These are phyloP conservation scores for Drosophila nr. medialis DNA, from an alignment of 2,888 invertebrate genomes.

Conservation along the genomic window DNA sequence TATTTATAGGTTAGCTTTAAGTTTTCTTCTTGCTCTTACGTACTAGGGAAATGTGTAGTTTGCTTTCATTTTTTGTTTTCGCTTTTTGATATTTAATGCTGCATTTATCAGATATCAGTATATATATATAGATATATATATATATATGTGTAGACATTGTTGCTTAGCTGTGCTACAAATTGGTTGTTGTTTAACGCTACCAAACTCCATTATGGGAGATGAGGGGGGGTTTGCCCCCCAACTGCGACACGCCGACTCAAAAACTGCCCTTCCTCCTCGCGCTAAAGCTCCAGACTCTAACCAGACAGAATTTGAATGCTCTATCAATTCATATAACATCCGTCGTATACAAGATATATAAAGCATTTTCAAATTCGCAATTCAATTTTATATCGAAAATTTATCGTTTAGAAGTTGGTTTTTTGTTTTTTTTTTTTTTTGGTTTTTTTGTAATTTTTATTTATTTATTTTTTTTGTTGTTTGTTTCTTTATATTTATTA, in stretches of 20 bases:
- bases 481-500: conserved; percentile 81
- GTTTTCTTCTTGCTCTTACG: conserved; percentile 62
- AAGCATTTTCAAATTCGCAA: conserved; percentile 35
- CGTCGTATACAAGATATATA: conserved; percentile 20
- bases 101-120: conserved; percentile 40
- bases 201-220: conserved; percentile 3
- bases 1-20: conserved; percentile 64
- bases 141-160: conserved; percentile 15
- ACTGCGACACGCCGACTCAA: conserved; percentile 5
- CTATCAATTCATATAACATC: conserved; percentile 30
- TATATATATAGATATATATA: conserved; percentile 13
- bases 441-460: conserved; percentile 71
- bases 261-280: conserved; percentile 43
- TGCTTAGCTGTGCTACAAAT: conserved; percentile 39
- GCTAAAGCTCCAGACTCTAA: conserved; percentile 54
- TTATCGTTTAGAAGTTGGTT: conserved; percentile 63
- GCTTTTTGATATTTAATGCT: conserved; percentile 39
- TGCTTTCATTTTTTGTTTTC: conserved; percentile 31
- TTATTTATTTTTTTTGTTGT: conserved; percentile 72
- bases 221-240: neutral
- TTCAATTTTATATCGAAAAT: conserved; percentile 82
- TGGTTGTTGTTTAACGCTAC: conserved; percentile 26
- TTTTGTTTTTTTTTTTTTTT: conserved; percentile 44
- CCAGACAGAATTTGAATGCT: conserved; percentile 34
- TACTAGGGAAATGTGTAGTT: conserved; percentile 68